These are phyloP conservation scores for Oegoconia quadripuncta DNA, from an alignment of 2,888 invertebrate species.

Conservation along the genomic window DNA sequence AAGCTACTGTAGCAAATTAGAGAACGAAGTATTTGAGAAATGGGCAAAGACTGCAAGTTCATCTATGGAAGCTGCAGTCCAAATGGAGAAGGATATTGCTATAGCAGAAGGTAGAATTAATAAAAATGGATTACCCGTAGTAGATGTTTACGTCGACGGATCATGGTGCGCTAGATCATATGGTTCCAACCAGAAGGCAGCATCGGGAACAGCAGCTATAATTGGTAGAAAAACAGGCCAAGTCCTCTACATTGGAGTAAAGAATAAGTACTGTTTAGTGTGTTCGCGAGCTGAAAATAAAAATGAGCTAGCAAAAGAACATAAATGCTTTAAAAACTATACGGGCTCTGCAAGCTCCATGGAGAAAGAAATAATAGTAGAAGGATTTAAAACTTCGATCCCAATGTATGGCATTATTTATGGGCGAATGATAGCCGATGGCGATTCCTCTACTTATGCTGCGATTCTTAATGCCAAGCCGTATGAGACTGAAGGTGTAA, in stretches of 20 bases:
- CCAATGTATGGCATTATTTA: conserved; percentile 19
- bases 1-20: conserved; percentile 1
- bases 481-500: conserved; percentile 14
- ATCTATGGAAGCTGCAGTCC: conserved; percentile 14
- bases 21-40: conserved; percentile 11
- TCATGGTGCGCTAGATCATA: conserved; percentile 19
- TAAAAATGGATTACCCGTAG: conserved; percentile 15
- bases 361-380: conserved; percentile 21
- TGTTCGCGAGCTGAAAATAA: conserved; percentile 18
- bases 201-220: conserved; percentile 14
- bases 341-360: conserved; percentile 16
- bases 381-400: conserved; percentile 21
- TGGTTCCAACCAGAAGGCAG: conserved; percentile 10
- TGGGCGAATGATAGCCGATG: conserved; percentile 15
- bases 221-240: conserved; percentile 17
- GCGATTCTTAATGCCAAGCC: conserved; percentile 12
- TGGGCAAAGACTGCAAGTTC: conserved; percentile 10
- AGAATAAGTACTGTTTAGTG: conserved; percentile 18
- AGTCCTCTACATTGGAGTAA: conserved; percentile 11
- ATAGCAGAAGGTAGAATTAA: conserved; percentile 14
- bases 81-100: conserved; percentile 17
- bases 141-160: conserved; percentile 21
- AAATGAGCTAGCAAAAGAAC: conserved; percentile 6
- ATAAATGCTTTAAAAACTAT: conserved; percentile 22
- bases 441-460: conserved; percentile 17